These are phyloP conservation scores for Gastrophysa polygoni DNA, from an alignment of 2,888 invertebrate genomes.

Conservation along the genomic window DNA sequence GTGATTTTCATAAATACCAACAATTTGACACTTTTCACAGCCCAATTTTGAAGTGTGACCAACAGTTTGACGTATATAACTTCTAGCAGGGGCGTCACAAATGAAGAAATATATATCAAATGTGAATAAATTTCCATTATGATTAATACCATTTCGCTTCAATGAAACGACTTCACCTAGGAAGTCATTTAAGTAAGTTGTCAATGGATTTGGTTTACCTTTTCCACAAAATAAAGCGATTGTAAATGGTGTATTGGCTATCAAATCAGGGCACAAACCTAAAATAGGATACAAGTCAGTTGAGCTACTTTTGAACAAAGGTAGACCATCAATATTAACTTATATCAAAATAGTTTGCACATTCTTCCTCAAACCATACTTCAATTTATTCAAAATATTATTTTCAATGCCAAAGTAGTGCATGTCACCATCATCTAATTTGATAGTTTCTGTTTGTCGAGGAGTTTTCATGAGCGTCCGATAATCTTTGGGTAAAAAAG, in stretches of 20 bases:
- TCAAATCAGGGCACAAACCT: conserved; percentile 9
- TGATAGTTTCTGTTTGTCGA: conserved; percentile 10
- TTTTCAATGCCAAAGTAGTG: conserved; percentile 21
- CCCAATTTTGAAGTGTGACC: conserved; percentile 16
- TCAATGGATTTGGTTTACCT: conserved; percentile 16
- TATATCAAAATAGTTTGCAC: conserved; percentile 3
- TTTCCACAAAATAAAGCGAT: conserved; percentile 20
- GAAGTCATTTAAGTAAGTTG: conserved; percentile 4
- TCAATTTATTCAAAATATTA: background rate
- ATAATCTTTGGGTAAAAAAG: conserved; percentile 13
- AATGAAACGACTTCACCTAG: conserved; percentile 2
- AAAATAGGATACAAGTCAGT: conserved; percentile 24
- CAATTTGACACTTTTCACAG: conserved; percentile 18
- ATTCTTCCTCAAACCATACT: background rate
- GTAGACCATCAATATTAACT: conserved; percentile 24
- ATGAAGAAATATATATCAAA: conserved; percentile 10
- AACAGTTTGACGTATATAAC: conserved; percentile 14
- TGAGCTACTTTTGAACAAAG: no score
- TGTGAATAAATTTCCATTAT: background rate
- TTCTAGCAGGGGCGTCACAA: conserved; percentile 19
- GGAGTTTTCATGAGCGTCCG: conserved; percentile 17
- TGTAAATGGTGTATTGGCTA: conserved; percentile 14
- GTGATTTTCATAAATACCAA: no score
- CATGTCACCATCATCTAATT: conserved; percentile 22
- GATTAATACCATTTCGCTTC: background rate